Evolutionary conservation across 2,797 vertebrate genomes (phyloP), one percentile per base, ranked within the genome.

Genomic region (Babyrousa celebensis): DNA sequence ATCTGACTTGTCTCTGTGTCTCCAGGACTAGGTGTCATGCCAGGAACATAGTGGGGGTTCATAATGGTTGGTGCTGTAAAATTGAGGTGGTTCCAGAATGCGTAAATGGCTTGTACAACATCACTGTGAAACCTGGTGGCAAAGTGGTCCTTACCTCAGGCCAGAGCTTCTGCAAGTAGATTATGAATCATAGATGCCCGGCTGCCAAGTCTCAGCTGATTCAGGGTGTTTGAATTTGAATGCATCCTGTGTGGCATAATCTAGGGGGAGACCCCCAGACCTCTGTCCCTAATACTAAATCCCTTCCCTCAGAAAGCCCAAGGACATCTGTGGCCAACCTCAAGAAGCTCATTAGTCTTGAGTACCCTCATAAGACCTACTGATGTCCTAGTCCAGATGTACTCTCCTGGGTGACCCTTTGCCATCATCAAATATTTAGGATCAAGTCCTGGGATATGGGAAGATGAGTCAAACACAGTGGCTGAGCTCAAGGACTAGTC

Each of bases 261-360:
- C 32, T 75, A 65, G 29, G 25, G 17, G 16, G 72, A 58, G 5
- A 48, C 15, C 7, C 2, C 6, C 36, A 58, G 23, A 25, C 72
- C 70, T 87, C 18, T 84, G 18, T 77, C 68, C 80, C 4, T 48
- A 89, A 60, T 52, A 36, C 6, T 58, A 62, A 67, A 29, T 60
- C 20, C 40, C 86, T 95, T 89, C 48, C 29, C 63, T 94, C 36
- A 68, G 58, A 91, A 96, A 96, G 40, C 29, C 29, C 68, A 77
- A 21, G 40, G 65, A 2, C 15, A 40, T 54, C 32, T 15, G 9
- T 70, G 54, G 21, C 77, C 67, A 87, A 36, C 54, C 74, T 88
- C 60, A 87, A 29, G 60, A 84, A 80, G 43, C 12, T 75, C 63
- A 56, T 32, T 77, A 62, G 32, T 27, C 25, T 87, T 62, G 0